Conservation (phyloP, 2,888 invertebrate genomes). For the Tillus elongatus region DNA sequence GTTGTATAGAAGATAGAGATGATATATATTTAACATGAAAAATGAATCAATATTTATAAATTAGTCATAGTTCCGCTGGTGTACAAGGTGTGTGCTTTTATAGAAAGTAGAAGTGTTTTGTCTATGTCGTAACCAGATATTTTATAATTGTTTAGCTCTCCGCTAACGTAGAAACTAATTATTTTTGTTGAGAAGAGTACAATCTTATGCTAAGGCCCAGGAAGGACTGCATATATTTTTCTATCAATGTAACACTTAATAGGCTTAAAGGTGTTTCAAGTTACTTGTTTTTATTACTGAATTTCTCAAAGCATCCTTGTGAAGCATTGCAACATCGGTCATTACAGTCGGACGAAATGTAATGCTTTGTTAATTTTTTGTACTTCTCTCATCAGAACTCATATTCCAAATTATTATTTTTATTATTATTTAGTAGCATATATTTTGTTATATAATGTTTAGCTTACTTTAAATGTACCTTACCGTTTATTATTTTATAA, state of each 20-base stretch:
- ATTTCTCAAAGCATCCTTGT: too few relatives aligned
- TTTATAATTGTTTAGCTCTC: conserved; percentile 21
- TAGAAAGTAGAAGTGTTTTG: conserved; percentile 36
- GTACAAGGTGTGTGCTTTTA: conserved; percentile 43
- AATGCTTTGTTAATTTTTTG: too few relatives aligned
- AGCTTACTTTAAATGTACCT: too few relatives aligned
- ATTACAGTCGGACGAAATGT: too few relatives aligned
- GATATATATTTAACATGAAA: conserved; percentile 39
- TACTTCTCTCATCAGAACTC: conserved; percentile 11
- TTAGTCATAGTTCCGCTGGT: conserved; percentile 38
- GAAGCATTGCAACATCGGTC: too few relatives aligned
- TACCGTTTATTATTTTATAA: too few relatives aligned
- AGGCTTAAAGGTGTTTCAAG: too few relatives aligned
- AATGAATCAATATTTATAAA: conserved; percentile 38
- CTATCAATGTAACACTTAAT: too few relatives aligned
- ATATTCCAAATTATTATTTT: conserved; percentile 8
- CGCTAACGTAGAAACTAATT: neutral
- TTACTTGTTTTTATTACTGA: too few relatives aligned
- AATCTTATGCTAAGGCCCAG: conserved; percentile 2
- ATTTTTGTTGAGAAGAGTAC: conserved; percentile 3
- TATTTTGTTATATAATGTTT: neutral
- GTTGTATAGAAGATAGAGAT: conserved; percentile 41
- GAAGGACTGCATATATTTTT: conserved; percentile 5
- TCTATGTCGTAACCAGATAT: conserved; percentile 29
- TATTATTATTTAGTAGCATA: neutral